phyloP scores from a whole-genome alignment of 2,888 invertebrate species.

The Cheilosia pagana region DNA sequence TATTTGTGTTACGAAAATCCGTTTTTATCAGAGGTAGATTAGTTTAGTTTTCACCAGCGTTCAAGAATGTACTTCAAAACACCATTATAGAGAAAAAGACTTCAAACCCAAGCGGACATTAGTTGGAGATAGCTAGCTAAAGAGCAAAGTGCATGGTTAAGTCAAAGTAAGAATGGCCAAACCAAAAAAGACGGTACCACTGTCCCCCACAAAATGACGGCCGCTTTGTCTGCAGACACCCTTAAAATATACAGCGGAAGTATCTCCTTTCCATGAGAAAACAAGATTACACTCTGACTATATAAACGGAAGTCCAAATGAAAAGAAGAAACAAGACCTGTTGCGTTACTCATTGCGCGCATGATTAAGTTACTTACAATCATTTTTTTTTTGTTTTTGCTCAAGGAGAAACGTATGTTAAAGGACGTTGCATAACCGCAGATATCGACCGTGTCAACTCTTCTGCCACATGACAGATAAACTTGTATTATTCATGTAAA shows the following conservation, averaged over 20 bases:
- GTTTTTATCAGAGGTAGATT: too few species aligned
- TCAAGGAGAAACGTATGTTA: neutral
- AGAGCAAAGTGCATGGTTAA: too few species aligned
- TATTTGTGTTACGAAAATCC: too few species aligned
- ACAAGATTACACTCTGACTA: too few species aligned
- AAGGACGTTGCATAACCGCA: neutral
- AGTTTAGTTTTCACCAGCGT: too few species aligned
- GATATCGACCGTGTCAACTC: slow-evolving; percentile 63
- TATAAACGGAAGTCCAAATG: neutral
- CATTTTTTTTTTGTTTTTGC: neutral
- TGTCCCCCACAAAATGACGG: neutral
- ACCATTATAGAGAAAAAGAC: too few species aligned
- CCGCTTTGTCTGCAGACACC: neutral
- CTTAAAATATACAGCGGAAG: neutral
- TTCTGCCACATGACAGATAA: slow-evolving; percentile 53
- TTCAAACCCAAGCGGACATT: too few species aligned
- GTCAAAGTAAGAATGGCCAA: too few species aligned
- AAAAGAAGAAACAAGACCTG: neutral
- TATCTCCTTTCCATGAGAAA: slow-evolving; percentile 1
- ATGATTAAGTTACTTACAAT: neutral
- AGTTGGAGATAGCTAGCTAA: too few species aligned
- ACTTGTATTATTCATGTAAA: slow-evolving; percentile 25
- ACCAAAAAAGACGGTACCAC: too few species aligned
- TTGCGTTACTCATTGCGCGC: neutral
- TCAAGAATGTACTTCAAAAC: too few species aligned